Base-by-base conservation (phyloP, 2,113 vertebrate species). In the western clawed frog (Xenopus tropicalis) region DNA sequence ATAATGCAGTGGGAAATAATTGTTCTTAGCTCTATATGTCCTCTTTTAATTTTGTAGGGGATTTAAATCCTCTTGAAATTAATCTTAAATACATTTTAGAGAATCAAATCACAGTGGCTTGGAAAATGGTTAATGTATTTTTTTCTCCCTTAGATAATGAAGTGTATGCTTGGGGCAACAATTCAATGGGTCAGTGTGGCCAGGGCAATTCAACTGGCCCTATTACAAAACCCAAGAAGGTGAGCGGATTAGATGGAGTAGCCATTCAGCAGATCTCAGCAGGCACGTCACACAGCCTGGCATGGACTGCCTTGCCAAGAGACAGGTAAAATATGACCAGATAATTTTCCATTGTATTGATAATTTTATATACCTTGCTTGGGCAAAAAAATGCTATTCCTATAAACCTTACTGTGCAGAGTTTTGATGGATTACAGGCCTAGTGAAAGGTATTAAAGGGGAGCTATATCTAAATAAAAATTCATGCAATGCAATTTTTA, bases 161-260 rank as follows among this genome's bases (percentile, higher is more conserved):
- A 89, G 97, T 99, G 76, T 99, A 98, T 72, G 96, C 97, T 13
- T 99, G 97, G 97, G 97, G 97, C 17, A 99, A 99, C 86, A 99
- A 99, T 83, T 98, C 97, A 11, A 98, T 99, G 97, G 97, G 97
- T 1, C 97, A 99, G 54, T 99, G 97, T 84, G 97, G 97, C 37
- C 97, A 99, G 83, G 96, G 97, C n/a, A 97, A 99, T 81, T 96
- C 96, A 51, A 98, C 96, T 0, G 97, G 96, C 62, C 97, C 96
- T n/a, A 94, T 99, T 81, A 98, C 96, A 79, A 99, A 96, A 86
- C 97, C 97, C 66, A 99, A 96, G 88, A 99, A 99, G 85, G 97
- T 98, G 42, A 95, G 93, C 70, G 95, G 96, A 79, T 85, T 99
- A 79, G 97, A 98, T 75, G 96, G 96, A 16, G 91, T 98, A 77